Evolutionary conservation across 2,113 vertebrate genomes (phyloP).

Genomic region (Dasyurus viverrinus): DNA sequence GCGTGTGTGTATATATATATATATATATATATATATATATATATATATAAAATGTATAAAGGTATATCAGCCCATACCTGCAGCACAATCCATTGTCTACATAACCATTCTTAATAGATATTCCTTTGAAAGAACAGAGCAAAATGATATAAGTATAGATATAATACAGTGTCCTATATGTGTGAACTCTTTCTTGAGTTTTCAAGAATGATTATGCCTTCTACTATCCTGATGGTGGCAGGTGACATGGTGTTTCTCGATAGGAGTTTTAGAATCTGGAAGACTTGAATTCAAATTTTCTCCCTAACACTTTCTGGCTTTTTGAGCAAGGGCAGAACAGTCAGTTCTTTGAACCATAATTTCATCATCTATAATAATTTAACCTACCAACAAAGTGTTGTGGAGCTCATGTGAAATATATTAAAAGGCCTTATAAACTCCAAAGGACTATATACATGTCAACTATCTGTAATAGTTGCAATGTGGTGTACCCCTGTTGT

Average conservation of each 20-base stretch:
- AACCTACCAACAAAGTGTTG: background rate
- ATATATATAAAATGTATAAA: background rate
- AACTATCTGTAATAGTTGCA: background rate
- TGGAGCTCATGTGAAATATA: background rate
- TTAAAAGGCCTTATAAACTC: background rate
- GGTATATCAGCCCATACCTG: background rate
- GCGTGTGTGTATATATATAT: too few relatives aligned
- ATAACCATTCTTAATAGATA: background rate
- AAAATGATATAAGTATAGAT: background rate
- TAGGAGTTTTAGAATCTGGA: background rate
- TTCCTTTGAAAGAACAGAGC: background rate
- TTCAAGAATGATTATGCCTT: background rate
- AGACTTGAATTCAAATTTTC: background rate
- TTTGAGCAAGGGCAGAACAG: background rate
- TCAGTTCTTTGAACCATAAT: background rate
- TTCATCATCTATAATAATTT: background rate
- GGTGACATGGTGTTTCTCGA: background rate
- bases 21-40: too few relatives aligned
- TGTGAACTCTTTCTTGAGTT: background rate
- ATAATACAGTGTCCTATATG: background rate
- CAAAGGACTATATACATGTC: background rate
- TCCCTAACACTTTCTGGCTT: background rate
- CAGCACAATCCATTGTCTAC: background rate
- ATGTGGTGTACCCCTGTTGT: background rate
- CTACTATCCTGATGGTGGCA: background rate